Base-by-base conservation (phyloP, 1,140 invertebrate genomes). In the Drosophila triauraria region DNA sequence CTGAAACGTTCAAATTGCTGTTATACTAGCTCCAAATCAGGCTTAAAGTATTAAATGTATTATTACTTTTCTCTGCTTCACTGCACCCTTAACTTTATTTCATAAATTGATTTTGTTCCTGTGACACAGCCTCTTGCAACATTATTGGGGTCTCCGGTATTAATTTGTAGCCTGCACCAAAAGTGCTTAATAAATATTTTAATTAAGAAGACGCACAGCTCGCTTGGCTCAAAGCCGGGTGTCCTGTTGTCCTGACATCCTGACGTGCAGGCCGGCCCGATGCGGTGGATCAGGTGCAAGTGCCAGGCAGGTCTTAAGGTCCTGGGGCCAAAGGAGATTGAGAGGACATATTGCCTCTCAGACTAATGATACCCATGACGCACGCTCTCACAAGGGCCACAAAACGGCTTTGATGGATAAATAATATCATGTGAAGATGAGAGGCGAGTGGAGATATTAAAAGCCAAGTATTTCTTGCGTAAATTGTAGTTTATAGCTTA, bases 111-210 rank as follows among this genome's bases (percentile, higher is more conserved):
- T 63, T 35, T 63, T 60, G 32, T 44, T 59, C 42, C 25, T 43
- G 30, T 17, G 15, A 23, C 13, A 10, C 30, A 44, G 13, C 25
- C 48, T 10, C 38, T 43, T 53, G 48, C 42, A 54, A 38, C 47
- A 53, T 69, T 42, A 56, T 76, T 10, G 10, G 43, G 72, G 27
- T 47, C 35, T 13, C 40, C 32, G 79, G 69, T 80, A 88, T 83
- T 87, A 87, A 87, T 87, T 87, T 88, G 84, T 80, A 80, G 83
- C 57, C 75, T 88, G 84, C 76, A 62, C 54, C 80, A 83, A 88
- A 86, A 83, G 67, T 68, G 72, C 67, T 88, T 87, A 80, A 88
- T 87, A 90, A 87, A 87, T 87, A 87, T 88, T 87, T 88, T 87
- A 87, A 88, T 88, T 84, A 78, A 77, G 76, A 71, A 59, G 30